Evolutionary conservation across 2,888 invertebrate genomes (phyloP).

Genomic region (Nasonia oneida): DNA sequence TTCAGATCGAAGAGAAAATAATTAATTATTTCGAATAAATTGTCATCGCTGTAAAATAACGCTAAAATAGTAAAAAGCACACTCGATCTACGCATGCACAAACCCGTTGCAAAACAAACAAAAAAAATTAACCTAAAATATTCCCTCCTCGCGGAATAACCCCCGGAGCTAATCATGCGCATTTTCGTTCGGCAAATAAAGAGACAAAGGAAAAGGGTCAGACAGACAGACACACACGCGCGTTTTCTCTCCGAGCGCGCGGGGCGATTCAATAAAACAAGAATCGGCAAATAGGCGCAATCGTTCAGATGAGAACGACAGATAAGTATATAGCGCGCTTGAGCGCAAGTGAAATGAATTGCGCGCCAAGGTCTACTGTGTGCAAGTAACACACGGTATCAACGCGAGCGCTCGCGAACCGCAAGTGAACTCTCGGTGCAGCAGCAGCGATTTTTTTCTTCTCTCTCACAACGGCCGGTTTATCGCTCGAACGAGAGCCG

Average conservation of each 20-base stretch:
- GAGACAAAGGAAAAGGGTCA: too few relatives aligned
- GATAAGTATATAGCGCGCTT: neutral
- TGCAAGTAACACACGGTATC: neutral
- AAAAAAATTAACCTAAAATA: too few relatives aligned
- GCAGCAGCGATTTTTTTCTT: neutral
- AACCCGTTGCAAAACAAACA: too few relatives aligned
- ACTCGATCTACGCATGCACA: too few relatives aligned
- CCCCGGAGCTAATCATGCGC: too few relatives aligned
- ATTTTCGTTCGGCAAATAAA: too few relatives aligned
- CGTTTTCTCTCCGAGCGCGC: neutral
- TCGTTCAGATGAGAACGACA: slow-evolving; percentile 31
- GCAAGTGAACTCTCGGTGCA: neutral
- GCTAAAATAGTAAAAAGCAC: too few relatives aligned
- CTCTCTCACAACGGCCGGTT: neutral
- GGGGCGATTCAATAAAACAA: slow-evolving; percentile 26
- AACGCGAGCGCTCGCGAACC: neutral
- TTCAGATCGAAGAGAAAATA: too few relatives aligned
- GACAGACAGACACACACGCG: neutral
- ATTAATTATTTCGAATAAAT: too few relatives aligned
- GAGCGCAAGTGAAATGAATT: slow-evolving; percentile 33
- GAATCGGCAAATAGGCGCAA: slow-evolving; percentile 32
- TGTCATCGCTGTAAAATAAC: too few relatives aligned
- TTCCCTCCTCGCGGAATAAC: too few relatives aligned
- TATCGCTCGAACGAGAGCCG: neutral
- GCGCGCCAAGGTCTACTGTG: neutral